These are phyloP conservation scores for Polydrusus tereticollis DNA, from an alignment of 2,888 invertebrate species.

Conservation along the genomic window DNA sequence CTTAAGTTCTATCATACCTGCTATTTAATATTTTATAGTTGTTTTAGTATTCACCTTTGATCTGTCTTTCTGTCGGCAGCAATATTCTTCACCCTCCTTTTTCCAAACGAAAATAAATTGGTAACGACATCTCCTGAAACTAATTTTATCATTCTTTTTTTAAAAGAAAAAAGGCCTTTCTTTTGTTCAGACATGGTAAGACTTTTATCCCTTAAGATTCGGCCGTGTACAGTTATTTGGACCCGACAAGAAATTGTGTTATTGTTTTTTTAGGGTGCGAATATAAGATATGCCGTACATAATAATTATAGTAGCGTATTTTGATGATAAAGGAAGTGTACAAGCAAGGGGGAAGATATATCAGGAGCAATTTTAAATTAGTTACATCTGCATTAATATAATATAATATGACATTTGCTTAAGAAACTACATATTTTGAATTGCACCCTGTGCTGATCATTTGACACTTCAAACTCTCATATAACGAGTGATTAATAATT, in stretches of 20 bases:
- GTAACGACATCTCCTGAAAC: background rate
- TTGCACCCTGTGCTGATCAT: too few species aligned
- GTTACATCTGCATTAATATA: too few species aligned
- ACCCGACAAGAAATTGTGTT: background rate
- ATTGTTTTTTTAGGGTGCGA: background rate
- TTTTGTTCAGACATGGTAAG: conserved; percentile 2
- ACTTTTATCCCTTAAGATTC: conserved; percentile 7
- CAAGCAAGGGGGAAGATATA: too few species aligned
- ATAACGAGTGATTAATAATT: too few species aligned
- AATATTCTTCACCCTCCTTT: background rate
- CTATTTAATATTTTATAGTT: background rate
- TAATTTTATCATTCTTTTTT: conserved; percentile 4
- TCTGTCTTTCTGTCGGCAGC: background rate
- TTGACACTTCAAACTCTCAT: too few species aligned
- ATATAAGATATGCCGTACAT: too few species aligned
- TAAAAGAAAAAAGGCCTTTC: background rate
- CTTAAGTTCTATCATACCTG: background rate
- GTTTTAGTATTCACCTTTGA: background rate
- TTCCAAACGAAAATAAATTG: background rate
- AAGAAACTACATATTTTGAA: too few species aligned
- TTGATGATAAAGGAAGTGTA: too few species aligned
- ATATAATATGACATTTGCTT: too few species aligned
- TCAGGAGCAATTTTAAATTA: too few species aligned
- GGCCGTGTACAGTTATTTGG: background rate
- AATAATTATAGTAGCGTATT: too few species aligned